Percentiles rank a stretch among this genome's conserved stretches.
Conservation (phyloP, 2,888 invertebrate species). For the Caenorhabditis doughertyi region DNA sequence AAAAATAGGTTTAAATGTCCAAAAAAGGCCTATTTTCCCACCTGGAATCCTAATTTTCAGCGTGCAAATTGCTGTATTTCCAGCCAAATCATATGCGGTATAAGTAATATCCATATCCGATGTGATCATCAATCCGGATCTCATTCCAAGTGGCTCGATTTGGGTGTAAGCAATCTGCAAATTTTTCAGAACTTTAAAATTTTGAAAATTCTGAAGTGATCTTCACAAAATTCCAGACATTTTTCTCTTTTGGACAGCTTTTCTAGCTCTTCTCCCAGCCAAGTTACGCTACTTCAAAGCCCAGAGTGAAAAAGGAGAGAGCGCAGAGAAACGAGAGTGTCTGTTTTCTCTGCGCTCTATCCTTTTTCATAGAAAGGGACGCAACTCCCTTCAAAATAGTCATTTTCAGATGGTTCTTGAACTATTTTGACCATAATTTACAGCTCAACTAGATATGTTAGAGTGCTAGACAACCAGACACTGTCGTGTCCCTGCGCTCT, state of each 20-base stretch:
- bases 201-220: neutral
- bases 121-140: constrained; percentile 77
- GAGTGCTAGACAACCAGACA: no score
- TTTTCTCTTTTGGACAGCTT: neutral
- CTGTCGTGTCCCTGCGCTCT: no score
- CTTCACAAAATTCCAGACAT: neutral
- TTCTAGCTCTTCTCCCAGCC: neutral
- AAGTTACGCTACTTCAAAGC: neutral
- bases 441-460: no score
- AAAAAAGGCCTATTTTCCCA: no score
- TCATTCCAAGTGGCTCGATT: constrained; percentile 92
- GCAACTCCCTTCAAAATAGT: neutral
- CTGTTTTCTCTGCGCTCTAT: neutral
- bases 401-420: no score
- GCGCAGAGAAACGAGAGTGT: neutral
- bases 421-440: no score
- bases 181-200: neutral
- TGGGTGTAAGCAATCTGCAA: constrained; percentile 90
- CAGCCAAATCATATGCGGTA: constrained; percentile 96
- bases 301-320: neutral
- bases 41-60: constrained; percentile 89
- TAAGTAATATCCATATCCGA: constrained; percentile 86
- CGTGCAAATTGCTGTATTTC: constrained; percentile 97
- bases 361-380: no score
- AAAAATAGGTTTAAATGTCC: no score